Conservation (phyloP, 2,797 vertebrate genomes). For the Lacerta bilineata region DNA sequence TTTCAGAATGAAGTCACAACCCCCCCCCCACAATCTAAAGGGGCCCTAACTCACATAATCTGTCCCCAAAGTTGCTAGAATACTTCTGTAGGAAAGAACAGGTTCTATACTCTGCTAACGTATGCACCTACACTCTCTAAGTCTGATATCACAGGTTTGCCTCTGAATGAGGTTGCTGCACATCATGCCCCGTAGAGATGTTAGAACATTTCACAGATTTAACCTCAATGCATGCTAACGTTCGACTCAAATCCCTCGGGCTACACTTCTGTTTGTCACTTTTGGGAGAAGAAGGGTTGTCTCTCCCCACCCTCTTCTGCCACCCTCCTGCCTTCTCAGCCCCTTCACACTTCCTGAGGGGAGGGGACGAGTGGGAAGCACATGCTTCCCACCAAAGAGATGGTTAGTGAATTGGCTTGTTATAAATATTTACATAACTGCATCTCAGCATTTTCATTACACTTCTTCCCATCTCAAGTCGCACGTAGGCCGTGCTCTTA, state of each 20-base stretch:
- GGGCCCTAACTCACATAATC: no score
- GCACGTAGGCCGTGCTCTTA: background rate
- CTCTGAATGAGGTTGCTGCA: background rate
- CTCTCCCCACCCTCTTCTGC: background rate
- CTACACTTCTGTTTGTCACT: background rate
- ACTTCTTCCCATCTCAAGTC: background rate
- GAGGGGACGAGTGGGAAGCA: background rate
- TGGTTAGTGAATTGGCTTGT: background rate
- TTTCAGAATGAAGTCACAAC: no score
- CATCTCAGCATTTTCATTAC: slow-evolving; percentile 14
- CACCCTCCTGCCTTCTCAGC: background rate
- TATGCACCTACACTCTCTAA: background rate
- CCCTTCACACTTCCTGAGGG: background rate
- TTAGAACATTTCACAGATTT: background rate
- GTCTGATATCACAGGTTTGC: background rate
- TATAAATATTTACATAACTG: slow-evolving; percentile 30
- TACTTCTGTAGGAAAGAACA: no score
- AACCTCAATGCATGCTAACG: background rate
- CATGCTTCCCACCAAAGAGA: background rate
- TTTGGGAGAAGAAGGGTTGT: background rate
- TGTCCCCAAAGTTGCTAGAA: no score
- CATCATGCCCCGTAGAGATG: no score
- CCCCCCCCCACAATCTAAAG: no score
- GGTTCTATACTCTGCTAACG: background rate
- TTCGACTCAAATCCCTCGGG: background rate